Conservation (phyloP, 2,888 invertebrate species). For the Ditula angustiorana region DNA sequence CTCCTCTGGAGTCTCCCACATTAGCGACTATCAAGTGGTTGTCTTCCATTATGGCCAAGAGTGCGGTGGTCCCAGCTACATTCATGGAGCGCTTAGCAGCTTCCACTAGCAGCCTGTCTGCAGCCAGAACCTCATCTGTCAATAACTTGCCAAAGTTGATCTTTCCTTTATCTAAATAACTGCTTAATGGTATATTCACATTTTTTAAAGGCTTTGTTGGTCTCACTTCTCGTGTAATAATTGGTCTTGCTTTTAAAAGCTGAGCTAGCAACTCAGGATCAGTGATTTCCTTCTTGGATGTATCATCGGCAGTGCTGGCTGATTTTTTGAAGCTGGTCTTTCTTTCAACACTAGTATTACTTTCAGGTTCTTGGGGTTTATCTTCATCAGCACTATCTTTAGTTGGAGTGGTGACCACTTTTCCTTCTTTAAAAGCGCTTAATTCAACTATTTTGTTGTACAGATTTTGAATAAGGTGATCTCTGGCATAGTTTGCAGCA, state of each 20-base stretch:
- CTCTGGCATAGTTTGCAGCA: conserved; percentile 96
- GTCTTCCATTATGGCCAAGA: conserved; percentile 94
- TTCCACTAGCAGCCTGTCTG: conserved; percentile 92
- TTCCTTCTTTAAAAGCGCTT: conserved; percentile 88
- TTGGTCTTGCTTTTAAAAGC: conserved; percentile 85
- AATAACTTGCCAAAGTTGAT: conserved; percentile 93
- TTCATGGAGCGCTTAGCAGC: conserved; percentile 92
- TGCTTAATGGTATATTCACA: conserved; percentile 81
- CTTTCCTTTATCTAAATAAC: conserved; percentile 90
- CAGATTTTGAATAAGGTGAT: conserved; percentile 93
- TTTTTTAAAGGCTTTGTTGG: conserved; percentile 77
- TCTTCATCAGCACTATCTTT: conserved; percentile 67
- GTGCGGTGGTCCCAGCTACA: conserved; percentile 95
- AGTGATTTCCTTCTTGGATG: conserved; percentile 86
- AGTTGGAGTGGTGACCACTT: conserved; percentile 64
- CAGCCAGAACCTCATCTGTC: conserved; percentile 94
- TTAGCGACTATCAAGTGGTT: conserved; percentile 95
- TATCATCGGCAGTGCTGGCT: conserved; percentile 86
- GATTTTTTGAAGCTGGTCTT: conserved; percentile 89
- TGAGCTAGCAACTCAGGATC: conserved; percentile 89
- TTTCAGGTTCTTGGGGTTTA: conserved; percentile 75
- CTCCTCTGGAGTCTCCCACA: conserved; percentile 98
- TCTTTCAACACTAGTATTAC: conserved; percentile 73
- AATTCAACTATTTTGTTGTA: conserved; percentile 91
- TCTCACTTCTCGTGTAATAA: conserved; percentile 86